phyloP scores from a whole-genome alignment of 1,140 invertebrate species.

The Frieseomelitta varia region DNA sequence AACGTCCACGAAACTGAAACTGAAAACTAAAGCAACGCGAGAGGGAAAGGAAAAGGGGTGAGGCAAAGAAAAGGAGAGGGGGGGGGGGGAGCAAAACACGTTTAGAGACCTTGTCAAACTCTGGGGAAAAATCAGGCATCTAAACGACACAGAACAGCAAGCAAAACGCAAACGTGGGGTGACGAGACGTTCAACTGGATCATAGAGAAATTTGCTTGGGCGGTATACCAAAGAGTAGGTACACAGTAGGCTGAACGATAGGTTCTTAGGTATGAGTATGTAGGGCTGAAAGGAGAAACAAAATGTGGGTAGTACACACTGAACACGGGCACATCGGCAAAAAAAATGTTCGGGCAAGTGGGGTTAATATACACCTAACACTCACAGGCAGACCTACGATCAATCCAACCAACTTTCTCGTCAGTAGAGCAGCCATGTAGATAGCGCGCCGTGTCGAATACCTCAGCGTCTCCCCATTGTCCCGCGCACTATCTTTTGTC shows the following conservation, averaged over 20 bases:
- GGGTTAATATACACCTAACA: conserved; percentile 79
- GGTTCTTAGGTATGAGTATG: not conserved
- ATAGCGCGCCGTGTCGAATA: conserved; percentile 74
- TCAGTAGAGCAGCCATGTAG: conserved; percentile 64
- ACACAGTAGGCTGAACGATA: no score
- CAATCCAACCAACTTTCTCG: conserved; percentile 77
- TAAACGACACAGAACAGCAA: conserved; percentile 61
- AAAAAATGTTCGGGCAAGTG: conserved; percentile 75
- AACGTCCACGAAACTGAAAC: not conserved
- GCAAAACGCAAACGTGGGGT: conserved; percentile 22
- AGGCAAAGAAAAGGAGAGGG: not conserved
- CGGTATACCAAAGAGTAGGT: not conserved
- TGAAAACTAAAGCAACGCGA: not conserved
- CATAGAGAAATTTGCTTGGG: conserved; percentile 10
- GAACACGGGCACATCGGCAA: conserved; percentile 78
- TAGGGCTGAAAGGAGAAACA: conserved; percentile 9
- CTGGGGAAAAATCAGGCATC: conserved; percentile 62
- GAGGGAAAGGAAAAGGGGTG: not conserved
- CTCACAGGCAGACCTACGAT: conserved; percentile 81
- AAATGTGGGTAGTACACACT: conserved; percentile 67
- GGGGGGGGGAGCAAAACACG: not conserved
- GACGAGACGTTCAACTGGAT: conserved; percentile 45
- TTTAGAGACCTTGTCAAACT: conserved; percentile 26
- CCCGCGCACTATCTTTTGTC: not conserved
- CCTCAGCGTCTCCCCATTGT: conserved; percentile 19